Conservation (phyloP, 2,888 invertebrate genomes). For the Orchesella flavescens region DNA sequence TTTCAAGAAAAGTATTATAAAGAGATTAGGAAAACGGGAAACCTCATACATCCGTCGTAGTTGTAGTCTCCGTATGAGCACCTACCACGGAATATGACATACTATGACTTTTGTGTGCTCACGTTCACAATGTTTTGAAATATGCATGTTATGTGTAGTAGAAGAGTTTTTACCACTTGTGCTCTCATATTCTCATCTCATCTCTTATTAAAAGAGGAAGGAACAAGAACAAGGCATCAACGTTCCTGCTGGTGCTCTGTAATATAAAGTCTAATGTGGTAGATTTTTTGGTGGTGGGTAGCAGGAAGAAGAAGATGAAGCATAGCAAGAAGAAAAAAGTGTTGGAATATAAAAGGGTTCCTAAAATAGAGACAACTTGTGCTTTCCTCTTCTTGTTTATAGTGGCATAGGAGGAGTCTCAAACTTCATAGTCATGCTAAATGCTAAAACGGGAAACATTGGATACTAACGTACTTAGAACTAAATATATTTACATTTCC, state of each 20-base stretch:
- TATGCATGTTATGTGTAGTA: background rate
- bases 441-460: slow-evolving; percentile 15
- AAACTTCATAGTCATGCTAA: too few relatives aligned
- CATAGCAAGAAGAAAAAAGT: slow-evolving; percentile 5
- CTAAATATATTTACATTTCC: slow-evolving; percentile 27
- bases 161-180: slow-evolving; percentile 7
- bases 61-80: background rate
- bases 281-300: slow-evolving; percentile 13
- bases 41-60: background rate
- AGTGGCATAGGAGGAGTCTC: background rate
- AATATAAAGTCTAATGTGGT: background rate
- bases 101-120: background rate
- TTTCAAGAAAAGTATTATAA: background rate
- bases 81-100: slow-evolving; percentile 26
- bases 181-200: too few relatives aligned
- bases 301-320: slow-evolving; percentile 7
- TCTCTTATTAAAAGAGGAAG: background rate
- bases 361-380: slow-evolving; percentile 47
- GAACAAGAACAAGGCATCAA: background rate
- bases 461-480: background rate
- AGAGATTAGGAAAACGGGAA: background rate
- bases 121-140: slow-evolving; percentile 13
- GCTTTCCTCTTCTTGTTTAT: slow-evolving; percentile 22
- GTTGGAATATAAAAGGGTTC: slow-evolving; percentile 31
- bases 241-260: too few relatives aligned